A percentile compares a stretch with the other conserved stretches of the same genome.
These are phyloP conservation scores for Ditylenchus dipsaci DNA, from an alignment of 1,140 invertebrate genomes.

Conservation along the genomic window DNA sequence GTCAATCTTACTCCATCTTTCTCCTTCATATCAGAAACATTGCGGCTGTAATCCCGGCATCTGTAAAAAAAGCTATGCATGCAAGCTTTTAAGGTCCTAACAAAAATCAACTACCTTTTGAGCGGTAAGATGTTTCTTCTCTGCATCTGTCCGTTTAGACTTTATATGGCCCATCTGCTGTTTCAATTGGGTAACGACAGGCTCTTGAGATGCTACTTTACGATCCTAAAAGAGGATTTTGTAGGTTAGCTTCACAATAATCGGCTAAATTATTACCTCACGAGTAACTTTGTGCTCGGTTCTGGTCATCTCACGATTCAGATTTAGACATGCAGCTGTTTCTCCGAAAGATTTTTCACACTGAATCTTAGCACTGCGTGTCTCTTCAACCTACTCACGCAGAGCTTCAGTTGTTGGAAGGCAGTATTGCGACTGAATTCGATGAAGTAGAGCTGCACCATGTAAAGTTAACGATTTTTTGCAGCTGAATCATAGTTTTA, in stretches of 20 bases:
- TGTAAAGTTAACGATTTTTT: constrained; percentile 78
- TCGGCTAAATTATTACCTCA: constrained; percentile 63
- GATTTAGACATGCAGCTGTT: constrained; percentile 81
- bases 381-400: constrained; percentile 73
- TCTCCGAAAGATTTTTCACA: constrained; percentile 85
- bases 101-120: neutral
- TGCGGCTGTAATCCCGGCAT: neutral
- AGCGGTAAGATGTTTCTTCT: neutral
- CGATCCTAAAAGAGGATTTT: constrained; percentile 59
- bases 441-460: constrained; percentile 89
- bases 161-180: constrained; percentile 90
- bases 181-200: constrained; percentile 94
- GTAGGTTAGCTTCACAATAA: constrained; percentile 2
- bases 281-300: constrained; percentile 86
- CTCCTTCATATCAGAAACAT: constrained; percentile 25
- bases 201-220: constrained; percentile 88
- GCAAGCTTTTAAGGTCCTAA: too few species aligned
- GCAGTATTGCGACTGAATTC: constrained; percentile 82
- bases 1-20: constrained; percentile 23
- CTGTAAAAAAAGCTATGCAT: too few species aligned
- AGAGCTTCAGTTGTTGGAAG: constrained; percentile 74
- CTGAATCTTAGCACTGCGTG: constrained; percentile 78
- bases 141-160: constrained; percentile 78
- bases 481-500: constrained; percentile 67
- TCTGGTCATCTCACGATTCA: constrained; percentile 79